phyloP scores from a whole-genome alignment of 1,140 invertebrate genomes.

The Drosophila watanabei region DNA sequence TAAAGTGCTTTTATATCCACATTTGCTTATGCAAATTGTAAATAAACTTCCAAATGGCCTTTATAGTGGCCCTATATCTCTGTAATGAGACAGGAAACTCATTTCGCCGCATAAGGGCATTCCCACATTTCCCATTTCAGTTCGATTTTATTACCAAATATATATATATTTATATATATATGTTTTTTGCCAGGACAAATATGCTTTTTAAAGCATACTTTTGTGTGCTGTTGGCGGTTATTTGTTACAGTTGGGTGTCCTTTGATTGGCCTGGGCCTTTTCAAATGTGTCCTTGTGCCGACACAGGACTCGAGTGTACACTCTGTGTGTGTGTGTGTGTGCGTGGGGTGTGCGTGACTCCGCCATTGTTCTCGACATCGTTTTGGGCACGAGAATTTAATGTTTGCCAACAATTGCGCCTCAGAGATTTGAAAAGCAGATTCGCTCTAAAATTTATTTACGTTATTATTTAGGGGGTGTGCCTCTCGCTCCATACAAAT shows the following conservation, averaged over 20 bases:
- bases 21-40: background rate
- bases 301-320: background rate
- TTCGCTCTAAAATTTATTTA: slow-evolving; percentile 72
- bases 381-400: slow-evolving; percentile 55
- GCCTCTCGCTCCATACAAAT: background rate
- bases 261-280: slow-evolving; percentile 68
- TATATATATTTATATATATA: background rate
- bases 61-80: background rate
- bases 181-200: slow-evolving; percentile 28
- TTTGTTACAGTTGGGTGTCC: slow-evolving; percentile 63
- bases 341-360: slow-evolving; percentile 29
- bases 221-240: slow-evolving; percentile 50
- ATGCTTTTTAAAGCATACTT: slow-evolving; percentile 67
- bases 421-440: slow-evolving; percentile 69
- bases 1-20: background rate
- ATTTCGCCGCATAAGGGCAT: slow-evolving; percentile 15
- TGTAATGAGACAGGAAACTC: slow-evolving; percentile 6
- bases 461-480: slow-evolving; percentile 63
- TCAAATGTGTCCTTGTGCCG: slow-evolving; percentile 40
- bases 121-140: slow-evolving; percentile 8
- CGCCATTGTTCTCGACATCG: slow-evolving; percentile 13
- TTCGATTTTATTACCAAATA: slow-evolving; percentile 32
- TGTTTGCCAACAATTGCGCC: slow-evolving; percentile 77
- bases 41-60: background rate
- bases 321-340: background rate